A percentile compares a stretch with the other conserved stretches of the same genome.
phyloP scores from a whole-genome alignment of 1,140 invertebrate species.

The Proales similis region DNA sequence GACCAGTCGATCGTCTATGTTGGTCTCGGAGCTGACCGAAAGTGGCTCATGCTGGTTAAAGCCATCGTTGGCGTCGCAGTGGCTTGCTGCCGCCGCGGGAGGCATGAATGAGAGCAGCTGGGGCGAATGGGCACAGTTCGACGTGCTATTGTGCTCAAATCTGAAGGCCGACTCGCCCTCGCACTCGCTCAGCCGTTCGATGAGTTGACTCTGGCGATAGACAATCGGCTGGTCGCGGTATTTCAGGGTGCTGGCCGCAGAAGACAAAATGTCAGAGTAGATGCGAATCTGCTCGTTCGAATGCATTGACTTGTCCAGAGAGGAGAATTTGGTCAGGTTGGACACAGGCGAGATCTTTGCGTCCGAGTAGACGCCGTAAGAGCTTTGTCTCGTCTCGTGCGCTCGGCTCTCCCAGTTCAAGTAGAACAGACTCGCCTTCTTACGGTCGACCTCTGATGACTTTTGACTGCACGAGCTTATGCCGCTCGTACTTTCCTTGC shows the following conservation, averaged over 20 bases:
- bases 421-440: slow-evolving; percentile 3
- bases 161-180: not conserved
- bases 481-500: slow-evolving; percentile 14
- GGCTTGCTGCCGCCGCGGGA: not conserved
- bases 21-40: slow-evolving; percentile 1
- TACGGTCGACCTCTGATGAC: no score
- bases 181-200: not conserved
- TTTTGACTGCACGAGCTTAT: no score
- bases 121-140: not conserved
- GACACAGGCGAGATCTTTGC: no score
- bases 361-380: not conserved
- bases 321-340: no score
- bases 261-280: slow-evolving; percentile 7
- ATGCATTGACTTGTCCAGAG: no score
- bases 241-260: not conserved
- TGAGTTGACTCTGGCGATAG: not conserved
- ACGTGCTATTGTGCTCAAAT: not conserved
- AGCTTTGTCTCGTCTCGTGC: not conserved
- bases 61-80: not conserved
- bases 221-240: not conserved
- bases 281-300: slow-evolving; percentile 1
- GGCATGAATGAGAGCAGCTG: slow-evolving; percentile 11
- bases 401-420: slow-evolving; percentile 10
- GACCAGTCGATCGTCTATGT: slow-evolving; percentile 14
- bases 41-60: slow-evolving; percentile 27